Evolutionary conservation across 2,113 vertebrate species (phyloP).

Genomic region (Toxotes chatareus): DNA sequence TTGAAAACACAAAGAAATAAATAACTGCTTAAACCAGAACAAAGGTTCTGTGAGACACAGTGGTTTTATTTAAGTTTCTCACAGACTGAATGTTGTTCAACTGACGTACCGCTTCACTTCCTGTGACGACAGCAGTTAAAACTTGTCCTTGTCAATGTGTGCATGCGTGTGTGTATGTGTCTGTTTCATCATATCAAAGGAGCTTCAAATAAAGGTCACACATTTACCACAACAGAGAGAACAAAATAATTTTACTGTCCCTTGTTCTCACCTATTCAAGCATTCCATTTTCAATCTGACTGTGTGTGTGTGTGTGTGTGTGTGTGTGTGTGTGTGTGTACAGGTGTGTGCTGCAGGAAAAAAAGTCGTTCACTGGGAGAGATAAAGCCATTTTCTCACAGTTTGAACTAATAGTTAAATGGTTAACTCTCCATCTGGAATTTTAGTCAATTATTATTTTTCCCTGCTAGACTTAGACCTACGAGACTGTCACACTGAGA

Average conservation of each 20-base stretch:
- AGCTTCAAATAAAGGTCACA: slow-evolving; percentile 44
- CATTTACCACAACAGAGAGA: slow-evolving; percentile 41
- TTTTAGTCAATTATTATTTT: slow-evolving; percentile 59
- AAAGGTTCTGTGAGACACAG: slow-evolving; percentile 11
- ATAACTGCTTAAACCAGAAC: slow-evolving; percentile 2
- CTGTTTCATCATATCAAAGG: slow-evolving; percentile 1
- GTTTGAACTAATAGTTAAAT: slow-evolving; percentile 30
- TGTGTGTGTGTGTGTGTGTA: slow-evolving; percentile 9
- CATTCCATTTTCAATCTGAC: not conserved
- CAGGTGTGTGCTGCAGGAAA: not conserved
- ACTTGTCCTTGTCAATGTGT: slow-evolving; percentile 2
- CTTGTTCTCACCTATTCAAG: not conserved
- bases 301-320: slow-evolving; percentile 27
- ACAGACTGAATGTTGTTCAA: not conserved
- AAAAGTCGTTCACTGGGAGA: not conserved
- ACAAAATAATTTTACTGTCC: not conserved
- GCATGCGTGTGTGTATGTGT: not conserved
- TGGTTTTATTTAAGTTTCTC: slow-evolving; percentile 30
- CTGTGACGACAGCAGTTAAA: slow-evolving; percentile 43
- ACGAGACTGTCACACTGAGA: slow-evolving; percentile 1
- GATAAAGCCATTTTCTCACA: slow-evolving; percentile 10
- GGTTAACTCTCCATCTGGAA: slow-evolving; percentile 32
- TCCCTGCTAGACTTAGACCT: not conserved
- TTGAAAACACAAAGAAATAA: not conserved
- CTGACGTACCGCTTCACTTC: slow-evolving; percentile 49